Percentiles rank a stretch among this genome's conserved stretches.
Evolutionary conservation across 2,888 invertebrate species (phyloP).

Genomic region (Tinea trinotella): DNA sequence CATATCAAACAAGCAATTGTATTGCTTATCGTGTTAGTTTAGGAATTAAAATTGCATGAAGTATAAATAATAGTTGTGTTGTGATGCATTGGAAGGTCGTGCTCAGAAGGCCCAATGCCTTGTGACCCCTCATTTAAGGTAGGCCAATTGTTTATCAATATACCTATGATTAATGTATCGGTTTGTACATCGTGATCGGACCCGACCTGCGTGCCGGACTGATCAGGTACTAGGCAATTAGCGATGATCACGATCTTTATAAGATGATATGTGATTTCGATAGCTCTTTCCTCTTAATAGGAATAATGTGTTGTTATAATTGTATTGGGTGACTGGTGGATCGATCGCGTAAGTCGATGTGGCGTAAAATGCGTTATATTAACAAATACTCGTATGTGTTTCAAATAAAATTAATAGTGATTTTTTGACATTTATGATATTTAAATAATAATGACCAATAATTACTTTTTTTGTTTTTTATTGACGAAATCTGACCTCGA

Average conservation of each 20-base stretch:
- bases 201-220: conserved; percentile 28
- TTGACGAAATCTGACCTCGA: no score
- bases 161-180: conserved; percentile 59
- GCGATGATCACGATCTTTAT: conserved; percentile 50
- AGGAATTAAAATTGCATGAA: conserved; percentile 19
- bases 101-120: conserved; percentile 13
- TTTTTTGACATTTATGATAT: no score
- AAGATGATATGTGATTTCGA: conserved; percentile 56
- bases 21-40: conserved; percentile 21
- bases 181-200: conserved; percentile 52
- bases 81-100: conserved; percentile 19
- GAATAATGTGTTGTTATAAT: not conserved
- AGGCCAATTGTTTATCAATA: conserved; percentile 71
- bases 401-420: no score
- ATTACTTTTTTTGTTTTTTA: no score
- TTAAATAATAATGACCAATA: no score
- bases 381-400: no score
- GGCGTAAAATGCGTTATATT: no score
- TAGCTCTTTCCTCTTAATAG: conserved; percentile 9
- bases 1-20: conserved; percentile 22
- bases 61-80: not conserved
- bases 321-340: not conserved
- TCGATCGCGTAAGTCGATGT: no score
- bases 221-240: conserved; percentile 43
- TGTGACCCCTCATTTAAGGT: conserved; percentile 68